Evolutionary conservation across 2,888 invertebrate species (phyloP).

Genomic region (Phasia obesa): DNA sequence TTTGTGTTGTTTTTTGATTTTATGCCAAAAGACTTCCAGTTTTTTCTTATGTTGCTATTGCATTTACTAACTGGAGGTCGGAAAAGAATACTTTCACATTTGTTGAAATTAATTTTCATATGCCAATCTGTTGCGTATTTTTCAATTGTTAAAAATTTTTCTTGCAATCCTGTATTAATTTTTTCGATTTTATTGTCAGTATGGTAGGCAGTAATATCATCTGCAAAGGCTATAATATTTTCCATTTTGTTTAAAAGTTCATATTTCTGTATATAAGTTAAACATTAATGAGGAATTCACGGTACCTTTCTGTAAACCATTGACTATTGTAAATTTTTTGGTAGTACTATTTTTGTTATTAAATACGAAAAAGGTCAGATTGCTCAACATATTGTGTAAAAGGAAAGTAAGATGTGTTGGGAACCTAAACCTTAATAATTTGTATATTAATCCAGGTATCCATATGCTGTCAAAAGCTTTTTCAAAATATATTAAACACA

Average conservation of each 20-base stretch:
- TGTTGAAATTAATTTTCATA: too few relatives aligned
- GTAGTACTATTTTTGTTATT: neutral
- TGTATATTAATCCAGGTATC: neutral
- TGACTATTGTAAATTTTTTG: neutral
- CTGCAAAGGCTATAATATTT: neutral
- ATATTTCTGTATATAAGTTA: neutral
- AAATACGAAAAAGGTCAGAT: neutral
- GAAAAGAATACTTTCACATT: too few relatives aligned
- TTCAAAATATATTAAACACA: neutral
- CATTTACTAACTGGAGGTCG: neutral
- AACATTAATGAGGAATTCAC: too few relatives aligned
- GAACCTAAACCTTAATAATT: neutral
- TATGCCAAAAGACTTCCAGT: too few relatives aligned
- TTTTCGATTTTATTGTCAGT: constrained; percentile 3
- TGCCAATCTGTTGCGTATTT: too few relatives aligned
- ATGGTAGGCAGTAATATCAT: neutral
- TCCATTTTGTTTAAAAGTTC: neutral
- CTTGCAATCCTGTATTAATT: constrained; percentile 5
- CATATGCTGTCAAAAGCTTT: neutral
- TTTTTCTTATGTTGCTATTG: neutral
- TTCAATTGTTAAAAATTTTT: neutral
- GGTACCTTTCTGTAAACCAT: too few relatives aligned
- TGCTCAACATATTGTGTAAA: neutral
- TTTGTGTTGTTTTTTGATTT: too few relatives aligned
- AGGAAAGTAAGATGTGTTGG: neutral